Conservation (phyloP, 2,888 invertebrate species). For the Synanthedon myopaeformis region DNA sequence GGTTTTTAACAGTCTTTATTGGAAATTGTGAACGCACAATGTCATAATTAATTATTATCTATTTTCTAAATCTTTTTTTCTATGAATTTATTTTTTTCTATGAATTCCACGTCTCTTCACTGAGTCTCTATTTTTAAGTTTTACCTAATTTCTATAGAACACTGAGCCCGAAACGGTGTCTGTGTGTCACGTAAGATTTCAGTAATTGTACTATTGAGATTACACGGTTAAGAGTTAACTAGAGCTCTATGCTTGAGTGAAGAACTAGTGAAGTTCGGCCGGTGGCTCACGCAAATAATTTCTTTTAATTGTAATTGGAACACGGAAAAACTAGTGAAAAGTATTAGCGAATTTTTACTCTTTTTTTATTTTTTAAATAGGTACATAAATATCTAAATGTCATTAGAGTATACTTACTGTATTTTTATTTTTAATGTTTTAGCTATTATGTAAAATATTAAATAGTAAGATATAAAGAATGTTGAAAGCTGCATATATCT, state of each 20-base stretch:
- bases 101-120: neutral
- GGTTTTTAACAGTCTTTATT: too few relatives aligned
- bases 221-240: slow-evolving; percentile 3
- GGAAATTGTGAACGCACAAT: too few relatives aligned
- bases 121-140: neutral
- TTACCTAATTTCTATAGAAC: slow-evolving; percentile 1
- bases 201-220: neutral
- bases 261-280: slow-evolving; percentile 7
- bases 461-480: neutral
- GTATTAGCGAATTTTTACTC: too few relatives aligned
- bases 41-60: too few relatives aligned
- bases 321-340: too few relatives aligned
- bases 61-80: too few relatives aligned
- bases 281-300: too few relatives aligned
- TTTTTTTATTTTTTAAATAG: too few relatives aligned
- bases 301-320: too few relatives aligned
- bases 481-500: too few relatives aligned
- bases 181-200: slow-evolving; percentile 8
- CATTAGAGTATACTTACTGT: neutral
- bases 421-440: neutral
- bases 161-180: slow-evolving; percentile 2
- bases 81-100: too few relatives aligned
- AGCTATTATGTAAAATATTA: neutral
- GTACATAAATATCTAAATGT: too few relatives aligned
- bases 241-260: slow-evolving; percentile 15